These are phyloP conservation scores for Vollenhovia emeryi DNA, from an alignment of 1,140 invertebrate genomes.

Conservation along the genomic window DNA sequence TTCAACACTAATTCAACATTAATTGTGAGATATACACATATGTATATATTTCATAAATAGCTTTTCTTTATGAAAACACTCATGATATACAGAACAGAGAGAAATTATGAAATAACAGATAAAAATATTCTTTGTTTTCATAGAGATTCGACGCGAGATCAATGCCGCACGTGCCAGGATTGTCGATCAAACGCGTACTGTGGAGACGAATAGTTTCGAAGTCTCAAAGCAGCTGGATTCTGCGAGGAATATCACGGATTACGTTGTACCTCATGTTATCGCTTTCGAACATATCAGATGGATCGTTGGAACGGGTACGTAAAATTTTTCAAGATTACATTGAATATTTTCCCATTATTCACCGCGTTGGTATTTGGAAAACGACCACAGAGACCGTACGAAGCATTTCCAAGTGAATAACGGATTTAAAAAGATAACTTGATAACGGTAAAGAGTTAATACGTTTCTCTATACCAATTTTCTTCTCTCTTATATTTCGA, in stretches of 20 bases:
- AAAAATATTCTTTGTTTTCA: constrained; percentile 33
- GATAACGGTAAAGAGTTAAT: neutral
- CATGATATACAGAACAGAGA: neutral
- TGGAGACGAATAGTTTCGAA: constrained; percentile 80
- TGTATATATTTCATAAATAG: neutral
- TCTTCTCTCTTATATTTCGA: neutral
- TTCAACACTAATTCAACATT: too few relatives aligned
- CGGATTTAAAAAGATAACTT: constrained; percentile 2
- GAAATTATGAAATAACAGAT: constrained; percentile 28
- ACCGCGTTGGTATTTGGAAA: constrained; percentile 6
- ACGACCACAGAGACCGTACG: neutral
- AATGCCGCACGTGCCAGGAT: constrained; percentile 78
- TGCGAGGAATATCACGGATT: constrained; percentile 73
- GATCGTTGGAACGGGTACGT: constrained; percentile 81
- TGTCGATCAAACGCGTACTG: constrained; percentile 79
- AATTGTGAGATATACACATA: too few relatives aligned
- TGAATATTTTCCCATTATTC: constrained; percentile 36
- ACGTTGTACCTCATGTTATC: constrained; percentile 77
- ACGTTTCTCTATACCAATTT: neutral
- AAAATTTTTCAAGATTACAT: constrained; percentile 32
- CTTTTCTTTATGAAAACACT: neutral
- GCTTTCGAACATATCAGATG: constrained; percentile 82
- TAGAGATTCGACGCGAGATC: constrained; percentile 83
- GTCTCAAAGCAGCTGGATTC: constrained; percentile 80
- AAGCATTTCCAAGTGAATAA: neutral